phyloP scores from a whole-genome alignment of 2,113 vertebrate species.

The Zosterops japonicus region DNA sequence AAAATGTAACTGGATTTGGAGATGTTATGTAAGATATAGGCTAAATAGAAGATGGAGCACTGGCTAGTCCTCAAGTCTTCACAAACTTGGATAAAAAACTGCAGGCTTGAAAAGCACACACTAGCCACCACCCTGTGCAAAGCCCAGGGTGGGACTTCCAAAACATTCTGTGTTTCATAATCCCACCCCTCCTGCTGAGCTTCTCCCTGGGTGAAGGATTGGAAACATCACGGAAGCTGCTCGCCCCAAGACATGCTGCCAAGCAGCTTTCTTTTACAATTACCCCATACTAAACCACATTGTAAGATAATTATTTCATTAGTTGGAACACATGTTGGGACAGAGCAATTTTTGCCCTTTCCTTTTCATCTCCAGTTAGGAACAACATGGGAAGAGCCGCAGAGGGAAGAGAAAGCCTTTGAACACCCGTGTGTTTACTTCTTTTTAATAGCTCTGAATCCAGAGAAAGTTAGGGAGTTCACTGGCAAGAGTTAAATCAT shows the following conservation, averaged over 20 bases:
- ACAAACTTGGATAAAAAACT: not conserved
- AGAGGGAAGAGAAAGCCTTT: slow-evolving; percentile 39
- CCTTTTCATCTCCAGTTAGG: slow-evolving; percentile 51
- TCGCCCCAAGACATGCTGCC: not conserved
- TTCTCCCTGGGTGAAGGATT: slow-evolving; percentile 5
- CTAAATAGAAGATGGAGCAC: not conserved
- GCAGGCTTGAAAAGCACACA: not conserved
- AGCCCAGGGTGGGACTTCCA: not conserved
- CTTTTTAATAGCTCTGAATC: not conserved
- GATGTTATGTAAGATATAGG: not conserved
- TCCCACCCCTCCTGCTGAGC: not conserved
- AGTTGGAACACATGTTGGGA: not conserved
- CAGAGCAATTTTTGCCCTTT: slow-evolving; percentile 37
- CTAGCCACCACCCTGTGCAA: slow-evolving; percentile 6
- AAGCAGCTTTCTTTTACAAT: slow-evolving; percentile 45
- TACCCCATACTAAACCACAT: slow-evolving; percentile 20
- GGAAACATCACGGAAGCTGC: not conserved
- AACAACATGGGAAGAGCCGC: slow-evolving; percentile 15
- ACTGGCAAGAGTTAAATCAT: not conserved
- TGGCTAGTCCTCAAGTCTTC: not conserved
- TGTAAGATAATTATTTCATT: slow-evolving; percentile 60
- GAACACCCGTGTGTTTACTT: slow-evolving; percentile 30
- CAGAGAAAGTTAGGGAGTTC: slow-evolving; percentile 9
- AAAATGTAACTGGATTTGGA: not conserved
- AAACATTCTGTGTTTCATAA: slow-evolving; percentile 26